Base-by-base conservation (phyloP, 2,888 invertebrate species). In the Thyatira batis region DNA sequence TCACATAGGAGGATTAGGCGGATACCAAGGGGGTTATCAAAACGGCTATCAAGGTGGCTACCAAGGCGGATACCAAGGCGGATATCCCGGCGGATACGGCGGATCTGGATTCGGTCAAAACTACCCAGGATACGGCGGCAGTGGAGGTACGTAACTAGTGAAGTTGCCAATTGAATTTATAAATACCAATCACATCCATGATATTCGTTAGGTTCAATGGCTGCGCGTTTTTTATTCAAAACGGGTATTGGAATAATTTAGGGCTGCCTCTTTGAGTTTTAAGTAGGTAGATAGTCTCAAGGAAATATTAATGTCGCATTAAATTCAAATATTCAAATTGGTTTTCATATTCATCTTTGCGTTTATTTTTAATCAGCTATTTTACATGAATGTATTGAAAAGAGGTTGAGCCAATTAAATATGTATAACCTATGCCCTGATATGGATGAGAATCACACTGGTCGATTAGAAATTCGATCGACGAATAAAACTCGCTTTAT, bases 121-220 rank as follows among this genome's bases (percentile, higher is more conserved):
- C 61, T 62, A 72, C 60, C 69, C 71, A 51, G 68, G 69, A 30
- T 69, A 67, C 49, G 64, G 70, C 17, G 67, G 69, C n/a, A n/a
- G 67, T 48, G 64, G 23, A 30, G 53, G 28, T 49, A 52, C 28
- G n/a, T 27, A 20, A 27, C 27, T 27, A 27, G 9, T n/a, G 48
- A 48, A n/a, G 45, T 39, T 17, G 8, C 39, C 39, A 39, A 39
- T 39, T 39, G 39, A 39, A 39, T 39, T 39, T 39, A 39, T 39
- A 39, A 33, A 39, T 39, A 39, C 39, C 23, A 45, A 45, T 45
- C 11, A 23, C 13, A 45, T 25, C n/a, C 21, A 23, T 21, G 21
- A 13, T 8, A 13, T 13, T 45, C 6, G 1, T n/a, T 25, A 13
- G 21, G n/a, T 8, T 21, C 21, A 23, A 23, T 23, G 13, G 45